These are phyloP conservation scores for Leucopternis melanops DNA, from an alignment of 2,113 vertebrate genomes.

Conservation along the genomic window DNA sequence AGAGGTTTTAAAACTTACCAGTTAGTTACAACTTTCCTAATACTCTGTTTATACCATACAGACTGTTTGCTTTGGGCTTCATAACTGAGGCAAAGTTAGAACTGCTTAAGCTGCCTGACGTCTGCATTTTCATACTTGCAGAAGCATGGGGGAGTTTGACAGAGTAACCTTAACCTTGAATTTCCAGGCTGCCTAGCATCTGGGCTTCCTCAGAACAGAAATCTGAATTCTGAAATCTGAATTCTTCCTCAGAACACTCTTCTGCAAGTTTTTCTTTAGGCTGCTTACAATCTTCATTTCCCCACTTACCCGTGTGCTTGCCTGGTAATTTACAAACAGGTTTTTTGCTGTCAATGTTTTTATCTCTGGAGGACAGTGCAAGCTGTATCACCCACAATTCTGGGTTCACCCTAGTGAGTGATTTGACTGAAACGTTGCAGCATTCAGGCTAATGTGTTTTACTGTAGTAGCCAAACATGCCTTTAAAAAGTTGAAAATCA, in stretches of 20 bases:
- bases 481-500: neutral
- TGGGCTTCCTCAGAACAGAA: neutral
- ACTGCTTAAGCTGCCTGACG: neutral
- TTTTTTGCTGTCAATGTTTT: neutral
- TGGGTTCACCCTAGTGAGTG: neutral
- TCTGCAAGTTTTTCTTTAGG: neutral
- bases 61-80: neutral
- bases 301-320: neutral
- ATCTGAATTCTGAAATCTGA: too few relatives aligned
- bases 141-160: neutral
- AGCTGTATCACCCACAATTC: neutral
- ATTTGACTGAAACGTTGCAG: neutral
- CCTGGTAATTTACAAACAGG: neutral
- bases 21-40: neutral
- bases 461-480: neutral
- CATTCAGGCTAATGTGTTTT: neutral
- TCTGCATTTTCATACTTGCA: neutral
- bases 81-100: neutral
- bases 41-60: neutral
- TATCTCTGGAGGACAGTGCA: neutral
- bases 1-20: neutral
- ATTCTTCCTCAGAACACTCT: neutral
- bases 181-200: neutral
- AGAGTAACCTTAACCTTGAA: neutral
- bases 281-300: neutral